Conservation (phyloP, 2,888 invertebrate genomes). For the Pyrgus malvae region DNA sequence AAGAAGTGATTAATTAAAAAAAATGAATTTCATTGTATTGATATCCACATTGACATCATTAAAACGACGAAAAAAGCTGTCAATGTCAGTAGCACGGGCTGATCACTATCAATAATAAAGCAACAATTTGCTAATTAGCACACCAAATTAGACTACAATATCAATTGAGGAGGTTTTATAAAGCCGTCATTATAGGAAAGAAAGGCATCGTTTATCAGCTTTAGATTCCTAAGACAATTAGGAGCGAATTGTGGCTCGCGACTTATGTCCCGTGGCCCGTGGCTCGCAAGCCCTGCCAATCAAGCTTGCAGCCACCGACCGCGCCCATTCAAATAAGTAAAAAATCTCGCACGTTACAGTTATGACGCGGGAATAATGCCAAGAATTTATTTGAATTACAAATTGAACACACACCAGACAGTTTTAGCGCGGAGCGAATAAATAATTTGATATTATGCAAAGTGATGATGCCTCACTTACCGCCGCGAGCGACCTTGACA, state of each 20-base stretch:
- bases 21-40: no score
- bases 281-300: background rate
- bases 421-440: constrained; percentile 77
- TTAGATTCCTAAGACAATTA: background rate
- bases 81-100: no score
- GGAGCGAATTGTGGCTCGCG: background rate
- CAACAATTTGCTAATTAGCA: no score
- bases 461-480: constrained; percentile 68
- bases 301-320: background rate
- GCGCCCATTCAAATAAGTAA: constrained; percentile 46
- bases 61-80: no score
- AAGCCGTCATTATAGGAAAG: no score
- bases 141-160: no score
- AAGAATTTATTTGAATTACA: constrained; percentile 78
- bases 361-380: constrained; percentile 66
- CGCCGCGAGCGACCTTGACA: constrained; percentile 72
- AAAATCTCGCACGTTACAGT: constrained; percentile 69
- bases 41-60: no score
- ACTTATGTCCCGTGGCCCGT: background rate
- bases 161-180: no score
- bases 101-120: no score
- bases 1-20: no score
- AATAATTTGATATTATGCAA: constrained; percentile 81
- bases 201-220: no score
- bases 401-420: constrained; percentile 71